Evolutionary conservation across 2,113 vertebrate genomes (phyloP).

Genomic region (Dasyornis broadbenti): DNA sequence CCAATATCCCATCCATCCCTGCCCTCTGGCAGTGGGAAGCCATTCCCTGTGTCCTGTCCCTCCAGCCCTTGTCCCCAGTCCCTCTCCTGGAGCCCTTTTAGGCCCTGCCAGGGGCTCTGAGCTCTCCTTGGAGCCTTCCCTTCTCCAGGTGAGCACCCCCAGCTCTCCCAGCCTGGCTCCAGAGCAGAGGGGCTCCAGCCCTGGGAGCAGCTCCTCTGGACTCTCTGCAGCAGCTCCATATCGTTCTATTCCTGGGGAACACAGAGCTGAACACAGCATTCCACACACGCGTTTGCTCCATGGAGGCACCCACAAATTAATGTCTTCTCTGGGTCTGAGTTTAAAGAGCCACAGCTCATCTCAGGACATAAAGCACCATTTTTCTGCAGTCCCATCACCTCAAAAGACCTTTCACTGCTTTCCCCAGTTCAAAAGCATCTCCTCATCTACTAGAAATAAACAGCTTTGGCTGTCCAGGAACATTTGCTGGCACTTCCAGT

Average conservation of each 20-base stretch:
- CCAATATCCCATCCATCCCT: rapidly evolving
- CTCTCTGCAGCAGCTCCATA: not conserved
- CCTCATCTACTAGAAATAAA: not conserved
- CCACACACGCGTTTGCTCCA: not conserved
- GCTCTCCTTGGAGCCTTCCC: not conserved
- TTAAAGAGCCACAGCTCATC: not conserved
- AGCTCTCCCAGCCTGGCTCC: not conserved
- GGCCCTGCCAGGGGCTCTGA: not conserved
- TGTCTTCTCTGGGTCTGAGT: not conserved
- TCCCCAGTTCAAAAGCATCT: not conserved
- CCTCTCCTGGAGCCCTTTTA: not conserved
- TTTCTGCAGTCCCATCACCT: not conserved
- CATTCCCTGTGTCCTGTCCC: not conserved
- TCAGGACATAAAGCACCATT: not conserved
- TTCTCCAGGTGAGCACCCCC: not conserved
- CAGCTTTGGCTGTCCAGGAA: not conserved
- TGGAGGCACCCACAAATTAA: not conserved
- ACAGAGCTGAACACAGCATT: not conserved
- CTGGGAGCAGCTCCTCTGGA: not conserved
- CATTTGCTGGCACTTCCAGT: not conserved
- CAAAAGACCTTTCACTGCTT: not conserved
- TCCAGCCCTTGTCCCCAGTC: not conserved
- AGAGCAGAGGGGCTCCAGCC: not conserved
- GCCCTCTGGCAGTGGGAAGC: not conserved
- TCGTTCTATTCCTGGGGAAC: not conserved